These are phyloP conservation scores for Lepidocyrtoides sp. DNA, from an alignment of 2,888 invertebrate species.

Conservation along the genomic window DNA sequence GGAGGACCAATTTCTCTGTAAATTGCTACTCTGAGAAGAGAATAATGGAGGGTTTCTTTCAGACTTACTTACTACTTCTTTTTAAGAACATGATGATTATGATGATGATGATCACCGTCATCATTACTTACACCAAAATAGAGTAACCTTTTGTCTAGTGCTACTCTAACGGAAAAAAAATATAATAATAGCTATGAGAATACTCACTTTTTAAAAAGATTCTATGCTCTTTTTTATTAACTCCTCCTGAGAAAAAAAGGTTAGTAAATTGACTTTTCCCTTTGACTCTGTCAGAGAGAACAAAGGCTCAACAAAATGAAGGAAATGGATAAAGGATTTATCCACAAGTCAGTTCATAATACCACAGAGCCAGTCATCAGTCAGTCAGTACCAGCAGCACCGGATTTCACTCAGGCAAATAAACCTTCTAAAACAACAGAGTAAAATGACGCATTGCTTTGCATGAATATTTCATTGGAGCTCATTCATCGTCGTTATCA, in stretches of 20 bases:
- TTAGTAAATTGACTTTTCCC: constrained; percentile 65
- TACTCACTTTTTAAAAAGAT: neutral
- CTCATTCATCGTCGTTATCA: no score
- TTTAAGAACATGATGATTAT: constrained; percentile 48
- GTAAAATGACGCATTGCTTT: no score
- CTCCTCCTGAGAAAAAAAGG: constrained; percentile 61
- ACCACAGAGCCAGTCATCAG: no score
- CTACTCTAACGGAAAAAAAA: constrained; percentile 57
- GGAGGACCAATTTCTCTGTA: constrained; percentile 80
- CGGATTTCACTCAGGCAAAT: no score
- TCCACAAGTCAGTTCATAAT: no score
- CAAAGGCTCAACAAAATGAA: neutral
- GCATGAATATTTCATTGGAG: no score
- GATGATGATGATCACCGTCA: neutral
- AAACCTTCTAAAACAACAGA: no score
- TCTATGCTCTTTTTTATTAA: constrained; percentile 24
- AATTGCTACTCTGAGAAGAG: constrained; percentile 83
- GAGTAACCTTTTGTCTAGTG: constrained; percentile 40
- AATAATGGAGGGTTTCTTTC: constrained; percentile 81
- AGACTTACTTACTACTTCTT: constrained; percentile 59
- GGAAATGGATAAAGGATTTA: neutral
- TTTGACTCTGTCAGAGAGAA: constrained; percentile 15
- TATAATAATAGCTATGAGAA: neutral
- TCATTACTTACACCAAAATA: constrained; percentile 1
- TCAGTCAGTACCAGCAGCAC: no score